Conservation (phyloP, 2,888 invertebrate species). For the Orchesellides sinensis region DNA sequence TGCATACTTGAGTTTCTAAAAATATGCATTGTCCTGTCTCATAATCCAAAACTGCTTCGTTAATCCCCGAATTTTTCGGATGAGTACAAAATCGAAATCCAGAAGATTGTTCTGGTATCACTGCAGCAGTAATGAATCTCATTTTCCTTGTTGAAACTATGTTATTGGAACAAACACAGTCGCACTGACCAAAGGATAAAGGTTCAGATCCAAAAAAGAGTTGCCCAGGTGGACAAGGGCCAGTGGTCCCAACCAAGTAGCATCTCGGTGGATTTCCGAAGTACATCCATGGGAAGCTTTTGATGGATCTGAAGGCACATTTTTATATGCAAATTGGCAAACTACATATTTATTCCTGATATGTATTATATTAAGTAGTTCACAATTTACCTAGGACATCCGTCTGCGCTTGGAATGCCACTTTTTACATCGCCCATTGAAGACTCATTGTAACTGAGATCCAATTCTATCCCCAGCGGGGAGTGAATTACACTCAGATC, state of each 20-base stretch:
- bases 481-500: slow-evolving; percentile 9
- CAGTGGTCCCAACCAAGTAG: slow-evolving; percentile 20
- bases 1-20: slow-evolving; percentile 22
- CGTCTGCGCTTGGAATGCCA: slow-evolving; percentile 4
- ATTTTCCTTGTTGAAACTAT: not conserved
- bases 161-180: slow-evolving; percentile 8
- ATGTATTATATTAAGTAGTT: not conserved
- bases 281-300: slow-evolving; percentile 28
- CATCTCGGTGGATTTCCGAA: slow-evolving; percentile 10
- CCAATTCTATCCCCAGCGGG: not conserved
- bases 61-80: no score
- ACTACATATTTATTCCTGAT: not conserved
- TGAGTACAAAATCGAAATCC: slow-evolving; percentile 3
- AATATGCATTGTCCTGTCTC: not conserved
- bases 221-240: slow-evolving; percentile 16
- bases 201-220: slow-evolving; percentile 2
- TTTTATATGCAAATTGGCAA: not conserved
- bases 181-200: not conserved
- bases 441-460: slow-evolving; percentile 7
- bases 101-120: not conserved
- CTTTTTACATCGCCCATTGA: not conserved
- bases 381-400: slow-evolving; percentile 12
- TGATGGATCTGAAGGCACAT: not conserved
- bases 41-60: slow-evolving; percentile 22
- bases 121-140: not conserved